Conservation (phyloP, 2,113 vertebrate genomes). For the Fulmarus glacialis region DNA sequence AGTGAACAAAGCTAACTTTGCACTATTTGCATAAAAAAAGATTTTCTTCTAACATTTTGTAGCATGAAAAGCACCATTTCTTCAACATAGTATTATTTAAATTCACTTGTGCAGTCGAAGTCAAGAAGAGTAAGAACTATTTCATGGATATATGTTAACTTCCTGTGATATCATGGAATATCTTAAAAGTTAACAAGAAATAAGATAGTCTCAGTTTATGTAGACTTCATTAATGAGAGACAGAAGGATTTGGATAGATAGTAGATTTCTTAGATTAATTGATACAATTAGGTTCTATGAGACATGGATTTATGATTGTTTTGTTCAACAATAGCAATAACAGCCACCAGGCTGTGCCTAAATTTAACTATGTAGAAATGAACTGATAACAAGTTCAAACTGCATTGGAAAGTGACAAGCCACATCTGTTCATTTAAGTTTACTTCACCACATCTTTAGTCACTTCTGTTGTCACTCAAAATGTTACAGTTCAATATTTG, state of each 20-base stretch:
- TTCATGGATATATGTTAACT: rapidly evolving
- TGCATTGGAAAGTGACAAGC: background rate
- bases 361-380: rapidly evolving
- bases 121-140: background rate
- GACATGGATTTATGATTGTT: background rate
- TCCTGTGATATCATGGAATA: background rate
- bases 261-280: background rate
- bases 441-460: background rate
- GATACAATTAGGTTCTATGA: no score
- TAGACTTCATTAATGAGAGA: background rate
- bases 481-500: background rate
- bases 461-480: background rate
- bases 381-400: background rate
- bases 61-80: background rate
- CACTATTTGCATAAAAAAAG: background rate
- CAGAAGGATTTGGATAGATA: background rate
- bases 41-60: background rate
- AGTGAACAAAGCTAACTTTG: background rate
- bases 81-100: background rate
- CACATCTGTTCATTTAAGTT: rapidly evolving
- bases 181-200: background rate
- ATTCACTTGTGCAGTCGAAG: rapidly evolving
- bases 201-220: background rate
- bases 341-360: background rate
- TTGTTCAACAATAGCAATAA: background rate